Conservation (phyloP, 2,888 invertebrate species). For the Campoplex capitator region DNA sequence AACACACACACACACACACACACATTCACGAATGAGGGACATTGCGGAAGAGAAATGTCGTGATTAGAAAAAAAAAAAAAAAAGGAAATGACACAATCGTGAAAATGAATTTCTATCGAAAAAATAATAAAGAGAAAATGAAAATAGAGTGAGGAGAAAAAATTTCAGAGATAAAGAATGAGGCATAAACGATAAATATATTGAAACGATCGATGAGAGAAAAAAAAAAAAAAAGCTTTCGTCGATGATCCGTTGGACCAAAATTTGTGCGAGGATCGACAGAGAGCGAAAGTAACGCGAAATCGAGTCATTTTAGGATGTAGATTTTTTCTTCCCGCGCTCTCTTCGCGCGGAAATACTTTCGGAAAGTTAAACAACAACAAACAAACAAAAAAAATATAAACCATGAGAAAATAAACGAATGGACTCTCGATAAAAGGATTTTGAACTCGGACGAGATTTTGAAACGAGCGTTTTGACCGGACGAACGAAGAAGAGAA, state of each 20-base stretch:
- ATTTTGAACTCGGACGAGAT: slow-evolving; percentile 45
- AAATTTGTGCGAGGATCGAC: slow-evolving; percentile 71
- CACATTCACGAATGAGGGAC: slow-evolving; percentile 43
- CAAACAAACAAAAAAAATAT: neutral
- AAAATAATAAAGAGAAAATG: slow-evolving; percentile 27
- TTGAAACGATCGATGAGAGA: slow-evolving; percentile 23
- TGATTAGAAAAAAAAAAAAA: slow-evolving; percentile 28
- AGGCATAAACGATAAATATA: slow-evolving; percentile 1
- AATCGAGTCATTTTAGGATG: slow-evolving; percentile 62
- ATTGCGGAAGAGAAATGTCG: slow-evolving; percentile 57
- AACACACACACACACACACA: slow-evolving; percentile 37
- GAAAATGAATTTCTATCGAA: slow-evolving; percentile 42
- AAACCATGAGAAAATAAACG: neutral
- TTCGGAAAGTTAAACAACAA: slow-evolving; percentile 32
- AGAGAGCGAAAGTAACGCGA: slow-evolving; percentile 66
- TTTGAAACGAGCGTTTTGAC: slow-evolving; percentile 50
- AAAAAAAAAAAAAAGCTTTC: slow-evolving; percentile 39
- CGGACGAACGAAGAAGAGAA: slow-evolving; percentile 41
- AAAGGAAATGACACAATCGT: slow-evolving; percentile 37
- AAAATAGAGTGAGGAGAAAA: slow-evolving; percentile 38
- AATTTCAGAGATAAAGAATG: slow-evolving; percentile 33
- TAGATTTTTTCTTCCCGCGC: slow-evolving; percentile 40
- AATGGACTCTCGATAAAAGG: slow-evolving; percentile 28
- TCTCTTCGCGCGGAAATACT: slow-evolving; percentile 47
- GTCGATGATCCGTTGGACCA: slow-evolving; percentile 77